Evolutionary conservation across 1,140 invertebrate species (phyloP).

Genomic region (Apis mellifera): Amel_HAv3.1 CM009939.2:2656001-2656500

Average conservation of each 20-base stretch:
- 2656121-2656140: conserved; percentile 57
- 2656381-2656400: conserved; percentile 41
- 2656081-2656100: conserved; percentile 68
- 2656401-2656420: conserved; percentile 6
- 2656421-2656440: conserved; percentile 13
- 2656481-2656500: conserved; percentile 34
- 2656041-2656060: conserved; percentile 68
- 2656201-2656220: neutral
- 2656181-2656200: conserved; percentile 27
- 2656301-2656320: conserved; percentile 39
- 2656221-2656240: too few relatives aligned
- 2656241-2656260: conserved; percentile 27
- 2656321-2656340: conserved; percentile 51
- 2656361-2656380: conserved; percentile 73
- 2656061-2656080: conserved; percentile 58
- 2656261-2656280: conserved; percentile 46
- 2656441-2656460: conserved; percentile 51
- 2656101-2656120: conserved; percentile 67
- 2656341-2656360: conserved; percentile 70
- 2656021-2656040: conserved; percentile 55
- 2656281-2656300: conserved; percentile 52
- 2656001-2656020: conserved; percentile 63
- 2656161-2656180: conserved; percentile 59
- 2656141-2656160: conserved; percentile 42
- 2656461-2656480: conserved; percentile 46